Evolutionary conservation across 2,113 vertebrate species (phyloP).

Genomic region (Indri indri): DNA sequence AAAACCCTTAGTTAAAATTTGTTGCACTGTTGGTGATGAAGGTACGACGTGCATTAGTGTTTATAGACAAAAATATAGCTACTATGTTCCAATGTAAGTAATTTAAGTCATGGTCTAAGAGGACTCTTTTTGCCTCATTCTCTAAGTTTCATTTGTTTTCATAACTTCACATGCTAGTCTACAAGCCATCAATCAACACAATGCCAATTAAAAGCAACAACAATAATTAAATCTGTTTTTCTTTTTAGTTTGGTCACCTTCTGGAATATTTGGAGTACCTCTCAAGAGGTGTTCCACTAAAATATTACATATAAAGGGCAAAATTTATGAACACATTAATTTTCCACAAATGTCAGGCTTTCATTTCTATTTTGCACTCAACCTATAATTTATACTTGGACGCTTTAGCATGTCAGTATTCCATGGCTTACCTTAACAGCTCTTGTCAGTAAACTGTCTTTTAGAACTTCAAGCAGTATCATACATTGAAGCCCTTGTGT

Average conservation of each 20-base stretch:
- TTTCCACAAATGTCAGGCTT: neutral
- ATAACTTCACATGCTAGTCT: neutral
- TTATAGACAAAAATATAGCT: neutral
- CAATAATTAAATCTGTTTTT: neutral
- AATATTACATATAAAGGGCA: neutral
- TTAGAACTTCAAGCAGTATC: neutral
- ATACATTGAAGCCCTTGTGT: neutral
- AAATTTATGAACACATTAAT: neutral
- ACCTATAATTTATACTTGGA: neutral
- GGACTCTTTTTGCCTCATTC: neutral
- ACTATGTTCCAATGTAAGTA: neutral
- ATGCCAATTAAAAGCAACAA: neutral
- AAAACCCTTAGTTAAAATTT: neutral
- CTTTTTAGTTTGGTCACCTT: neutral
- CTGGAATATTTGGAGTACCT: neutral
- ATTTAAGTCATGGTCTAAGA: neutral
- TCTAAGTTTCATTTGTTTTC: conserved; percentile 16
- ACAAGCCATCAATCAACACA: neutral
- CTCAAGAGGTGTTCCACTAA: neutral
- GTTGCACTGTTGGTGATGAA: neutral
- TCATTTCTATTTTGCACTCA: neutral
- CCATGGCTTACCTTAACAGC: neutral
- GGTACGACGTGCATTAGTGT: neutral
- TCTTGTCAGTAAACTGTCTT: neutral
- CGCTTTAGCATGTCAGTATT: neutral